Base-by-base conservation (phyloP, 2,888 invertebrate species). In the Chaitophorus viminalis region DNA sequence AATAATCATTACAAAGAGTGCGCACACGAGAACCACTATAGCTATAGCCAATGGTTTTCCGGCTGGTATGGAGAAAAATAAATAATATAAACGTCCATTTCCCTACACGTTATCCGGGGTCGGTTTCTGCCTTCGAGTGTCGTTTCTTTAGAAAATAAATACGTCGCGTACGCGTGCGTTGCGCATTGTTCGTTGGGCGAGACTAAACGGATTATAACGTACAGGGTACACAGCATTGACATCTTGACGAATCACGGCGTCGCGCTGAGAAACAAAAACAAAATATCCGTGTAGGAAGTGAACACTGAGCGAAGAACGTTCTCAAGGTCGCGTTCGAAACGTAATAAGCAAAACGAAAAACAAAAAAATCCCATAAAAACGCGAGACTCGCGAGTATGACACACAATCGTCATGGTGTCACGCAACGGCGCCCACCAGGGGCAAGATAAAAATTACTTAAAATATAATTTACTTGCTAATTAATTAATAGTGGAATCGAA, bases 201-300 rank as follows among this genome's bases (percentile, higher is more conserved):
- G 79, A 79, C 79, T 68, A 65, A 36, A 65, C 17, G n/a, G 60
- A 60, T 29, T 39, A 39, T 36, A 78, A 33, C 4, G n/a, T 79
- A 70, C n/a, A n/a, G n/a, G n/a, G n/a, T 1, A 9, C 9, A 46
- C 14, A 46, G 17, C 31, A 31, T 70, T 70, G 46, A 78, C 52
- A 31, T 31, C 11, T 70, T 70, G 46, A 78, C 52, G 52, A 60
- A 78, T 81, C 70, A 25, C 3, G n/a, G 14, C 46, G 39, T 68
- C 39, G 29, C 39, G 36, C 46, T 21, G 29, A 17, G 68, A 65
- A 68, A 68, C 21, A 46, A 76, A 33, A 82, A 72, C 72, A 72
- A 25, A 82, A 82, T n/a, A n/a, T 54, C 72, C 54, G 52, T 18
- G 82, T 54, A 82, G 52, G 82, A 82, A 82, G 72, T 82, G 33